phyloP scores from a whole-genome alignment of 2,113 vertebrate species.

The Scytalopus superciliaris region DNA sequence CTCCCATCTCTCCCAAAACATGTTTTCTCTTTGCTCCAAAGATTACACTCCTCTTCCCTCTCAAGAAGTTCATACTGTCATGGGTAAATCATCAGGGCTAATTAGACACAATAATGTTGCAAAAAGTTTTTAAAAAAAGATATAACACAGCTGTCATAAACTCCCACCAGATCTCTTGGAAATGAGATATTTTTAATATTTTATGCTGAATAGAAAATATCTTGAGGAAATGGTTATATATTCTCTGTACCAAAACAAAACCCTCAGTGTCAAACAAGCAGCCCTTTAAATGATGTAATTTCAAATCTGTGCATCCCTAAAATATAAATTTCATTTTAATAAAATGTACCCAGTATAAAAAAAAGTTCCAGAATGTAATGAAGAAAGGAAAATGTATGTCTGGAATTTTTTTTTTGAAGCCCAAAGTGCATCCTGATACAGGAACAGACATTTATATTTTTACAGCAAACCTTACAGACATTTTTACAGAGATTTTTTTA shows the following conservation, averaged over 20 bases:
- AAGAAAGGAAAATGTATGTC: background rate
- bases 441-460: background rate
- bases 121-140: conserved; percentile 18
- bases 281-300: conserved; percentile 29
- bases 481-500: background rate
- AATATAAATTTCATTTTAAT: conserved; percentile 14
- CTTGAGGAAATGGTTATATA: conserved; percentile 75
- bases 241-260: conserved; percentile 74
- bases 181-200: conserved; percentile 81
- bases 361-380: background rate
- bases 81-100: conserved; percentile 73
- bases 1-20: background rate
- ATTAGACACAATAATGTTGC: conserved; percentile 73
- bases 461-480: background rate
- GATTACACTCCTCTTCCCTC: conserved; percentile 61
- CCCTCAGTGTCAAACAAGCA: conserved; percentile 55
- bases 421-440: background rate
- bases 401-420: conserved; percentile 29
- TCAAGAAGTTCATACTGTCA: conserved; percentile 69
- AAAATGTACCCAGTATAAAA: background rate
- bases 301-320: background rate
- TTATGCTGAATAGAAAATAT: conserved; percentile 77
- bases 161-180: conserved; percentile 78
- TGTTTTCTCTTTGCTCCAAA: conserved; percentile 59
- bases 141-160: conserved; percentile 75